A percentile compares a stretch with the other conserved stretches of the same genome.
These are phyloP conservation scores for Lytechinus pictus DNA, from an alignment of 35 echinoderm and acorn worm genomes.

Conservation along the genomic window DNA sequence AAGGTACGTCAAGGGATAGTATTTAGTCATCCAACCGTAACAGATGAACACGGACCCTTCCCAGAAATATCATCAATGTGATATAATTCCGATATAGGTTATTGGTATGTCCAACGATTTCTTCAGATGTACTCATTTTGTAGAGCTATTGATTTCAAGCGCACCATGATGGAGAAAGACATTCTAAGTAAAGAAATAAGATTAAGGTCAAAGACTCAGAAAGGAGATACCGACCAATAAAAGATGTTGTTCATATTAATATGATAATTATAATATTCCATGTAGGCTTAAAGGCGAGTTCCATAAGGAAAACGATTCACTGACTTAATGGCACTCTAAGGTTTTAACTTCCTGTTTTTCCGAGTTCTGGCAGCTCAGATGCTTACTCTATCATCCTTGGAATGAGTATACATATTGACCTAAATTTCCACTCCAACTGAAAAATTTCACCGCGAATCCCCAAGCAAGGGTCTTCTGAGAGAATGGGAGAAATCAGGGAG, in stretches of 20 bases:
- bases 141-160: background rate
- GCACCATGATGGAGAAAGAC: background rate
- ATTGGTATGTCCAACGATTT: background rate
- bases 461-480: conserved; percentile 9
- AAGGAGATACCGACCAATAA: background rate
- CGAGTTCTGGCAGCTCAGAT: background rate
- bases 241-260: no score
- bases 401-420: background rate
- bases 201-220: background rate
- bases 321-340: background rate
- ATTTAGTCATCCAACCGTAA: background rate
- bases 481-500: background rate
- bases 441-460: background rate
- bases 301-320: background rate
- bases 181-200: no score
- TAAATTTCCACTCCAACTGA: background rate
- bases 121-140: background rate
- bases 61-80: background rate
- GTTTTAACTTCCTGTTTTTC: background rate
- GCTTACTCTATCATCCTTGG: background rate
- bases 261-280: background rate
- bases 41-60: background rate
- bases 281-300: background rate
- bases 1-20: background rate
- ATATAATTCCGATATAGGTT: background rate